Evolutionary conservation across 2,797 vertebrate genomes (phyloP), one percentile per base, ranked within the genome.

Genomic region (Epinephelus coioides): DNA sequence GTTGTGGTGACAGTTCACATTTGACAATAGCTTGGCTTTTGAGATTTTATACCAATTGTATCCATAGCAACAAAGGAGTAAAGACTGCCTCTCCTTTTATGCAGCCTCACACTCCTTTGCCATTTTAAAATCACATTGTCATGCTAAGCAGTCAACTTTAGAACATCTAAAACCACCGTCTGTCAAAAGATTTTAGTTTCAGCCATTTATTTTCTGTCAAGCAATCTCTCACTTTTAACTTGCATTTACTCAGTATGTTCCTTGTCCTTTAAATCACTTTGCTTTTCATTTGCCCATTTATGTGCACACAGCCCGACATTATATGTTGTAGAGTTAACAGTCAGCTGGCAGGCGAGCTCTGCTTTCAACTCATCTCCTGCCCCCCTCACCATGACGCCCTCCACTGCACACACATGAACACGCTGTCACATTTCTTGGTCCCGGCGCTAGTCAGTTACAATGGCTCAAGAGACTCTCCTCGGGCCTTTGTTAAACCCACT

Each of bases 41-140:
- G 50, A 73, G 59, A 55, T 77, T 76, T 69, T 46, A 46, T 49
- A 51, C 13, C 50, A 57, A 50, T 17, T 2, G 57, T 82, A 80
- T 62, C 84, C 84, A 81, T 76, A 63, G 80, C 57, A 83, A 86
- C 81, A 40, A 23, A 65, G 49, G 4, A 9, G 44, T 9, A 51
- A 68, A 81, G 30, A 50, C 43, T 70, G 61, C 44, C 49, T 71
- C 12, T 79, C 38, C 14, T 71, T 78, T 72, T 68, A 72, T 78
- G 83, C 64, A 74, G 62, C 34, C 64, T 71, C 51, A 65, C 56
- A 53, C n/a, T 46, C 8, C 44, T 50, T 38, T 63, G 55, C 51
- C 56, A 56, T 73, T 72, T 73, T 38, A 60, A 68, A 79, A 64
- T 74, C 46, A 61, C n/a, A 74, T 44, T 60, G 27, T 73, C 47